Conservation (phyloP, 2,888 invertebrate genomes). For the Dryococelus australis region DNA sequence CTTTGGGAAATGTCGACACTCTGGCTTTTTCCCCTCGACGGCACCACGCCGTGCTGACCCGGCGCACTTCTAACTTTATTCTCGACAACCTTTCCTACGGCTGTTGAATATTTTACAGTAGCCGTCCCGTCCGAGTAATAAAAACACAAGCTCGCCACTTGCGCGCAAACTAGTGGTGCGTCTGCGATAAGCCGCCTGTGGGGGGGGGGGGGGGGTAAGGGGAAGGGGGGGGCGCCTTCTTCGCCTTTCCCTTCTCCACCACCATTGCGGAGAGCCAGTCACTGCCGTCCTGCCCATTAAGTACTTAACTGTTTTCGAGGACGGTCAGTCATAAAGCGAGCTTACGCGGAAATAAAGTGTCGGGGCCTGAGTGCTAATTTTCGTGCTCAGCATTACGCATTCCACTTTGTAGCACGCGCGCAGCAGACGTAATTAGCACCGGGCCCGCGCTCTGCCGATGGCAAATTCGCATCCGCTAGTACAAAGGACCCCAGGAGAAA, state of each 20-base stretch:
- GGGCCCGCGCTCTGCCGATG: background rate
- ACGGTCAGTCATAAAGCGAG: slow-evolving; percentile 1
- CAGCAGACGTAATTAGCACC: background rate
- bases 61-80: background rate
- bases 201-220: too few species aligned
- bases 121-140: background rate
- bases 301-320: background rate
- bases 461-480: background rate
- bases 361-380: background rate
- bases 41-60: background rate
- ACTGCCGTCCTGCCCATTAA: background rate
- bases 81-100: background rate
- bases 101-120: background rate
- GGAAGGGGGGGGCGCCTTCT: too few species aligned
- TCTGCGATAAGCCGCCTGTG: too few species aligned
- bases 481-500: background rate
- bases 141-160: background rate
- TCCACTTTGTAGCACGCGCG: background rate
- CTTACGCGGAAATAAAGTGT: slow-evolving; percentile 16
- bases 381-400: background rate
- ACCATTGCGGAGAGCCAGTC: background rate
- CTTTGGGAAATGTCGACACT: too few species aligned
- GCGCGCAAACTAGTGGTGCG: background rate
- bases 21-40: background rate
- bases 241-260: background rate